These are phyloP conservation scores for Chloropsis hardwickii DNA, from an alignment of 2,113 vertebrate genomes.

Conservation along the genomic window DNA sequence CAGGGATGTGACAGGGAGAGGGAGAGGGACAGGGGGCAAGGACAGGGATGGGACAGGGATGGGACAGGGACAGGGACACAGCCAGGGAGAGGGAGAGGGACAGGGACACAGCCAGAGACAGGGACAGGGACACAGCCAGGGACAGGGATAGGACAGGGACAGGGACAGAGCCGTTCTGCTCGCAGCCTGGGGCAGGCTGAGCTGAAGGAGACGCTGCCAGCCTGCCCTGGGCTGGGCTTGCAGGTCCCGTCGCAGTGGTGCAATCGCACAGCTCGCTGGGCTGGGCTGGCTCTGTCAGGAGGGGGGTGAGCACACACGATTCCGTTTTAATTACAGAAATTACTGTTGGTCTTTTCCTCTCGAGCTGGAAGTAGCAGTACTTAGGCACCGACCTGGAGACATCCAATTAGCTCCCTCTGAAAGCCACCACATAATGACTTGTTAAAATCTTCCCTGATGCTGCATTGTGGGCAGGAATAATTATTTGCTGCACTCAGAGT, in stretches of 20 bases:
- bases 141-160: too few species aligned
- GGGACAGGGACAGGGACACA: background rate
- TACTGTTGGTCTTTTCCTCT: background rate
- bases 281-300: background rate
- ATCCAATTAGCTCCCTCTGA: constrained; percentile 22
- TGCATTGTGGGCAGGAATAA: background rate
- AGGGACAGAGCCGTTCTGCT: background rate
- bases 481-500: background rate
- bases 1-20: too few species aligned
- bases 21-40: background rate
- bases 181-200: background rate
- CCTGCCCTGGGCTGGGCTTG: background rate
- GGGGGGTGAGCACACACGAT: background rate
- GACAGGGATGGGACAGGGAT: background rate
- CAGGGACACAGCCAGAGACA: background rate
- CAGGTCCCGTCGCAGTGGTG: background rate
- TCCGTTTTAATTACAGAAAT: constrained; percentile 17
- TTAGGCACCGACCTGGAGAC: background rate
- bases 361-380: background rate
- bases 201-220: background rate
- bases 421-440: background rate
- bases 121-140: too few species aligned
- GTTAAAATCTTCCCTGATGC: background rate
- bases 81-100: background rate
- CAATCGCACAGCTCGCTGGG: background rate